Evolutionary conservation across 2,888 invertebrate genomes (phyloP), one percentile per base, ranked within the genome.

Genomic region (Ernsta delagoae): DNA sequence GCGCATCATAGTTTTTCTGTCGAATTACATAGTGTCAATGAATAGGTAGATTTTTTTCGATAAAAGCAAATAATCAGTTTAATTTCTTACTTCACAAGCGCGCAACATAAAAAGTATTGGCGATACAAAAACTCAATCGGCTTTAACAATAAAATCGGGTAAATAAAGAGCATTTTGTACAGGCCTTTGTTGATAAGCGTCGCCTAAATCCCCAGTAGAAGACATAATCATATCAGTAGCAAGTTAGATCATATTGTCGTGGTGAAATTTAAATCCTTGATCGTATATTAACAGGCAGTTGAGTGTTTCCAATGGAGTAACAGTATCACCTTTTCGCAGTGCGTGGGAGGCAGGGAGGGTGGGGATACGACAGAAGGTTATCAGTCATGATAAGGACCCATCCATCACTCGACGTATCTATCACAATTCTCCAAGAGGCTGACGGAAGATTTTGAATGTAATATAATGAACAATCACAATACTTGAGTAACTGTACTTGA

Each of bases 351-450:
- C 59, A 9, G 24, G 53, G 78, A 75, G 72, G 71, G 61, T 78
- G 71, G 79, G 73, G 80, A 77, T 78, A n/a, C 79, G 80, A 75
- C 82, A 81, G 83, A 89, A 88, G 92, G 92, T 92, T 92, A 92
- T 92, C 92, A 87, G 76, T 78, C 70, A 75, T 83, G 92, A 92
- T 92, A 92, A 92, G 83, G 86, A 81, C 85, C 77, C 87, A 92
- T 92, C 92, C 88, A 92, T 92, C 91, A 92, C 79, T 75, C 75
- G 63, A 63, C 75, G 71, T 74, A 75, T 75, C 74, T 77, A 75
- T 75, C 71, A 75, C 75, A 75, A 74, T 72, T 72, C 72, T 71
- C 70, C 64, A 62, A 75, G 74, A 73, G 75, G 73, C 74, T 79
- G 75, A 77, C 82, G 88, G 87, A 89, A 89, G 83, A 88, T 89